A percentile compares a stretch with the other conserved stretches of the same genome.
Evolutionary conservation across 1,140 invertebrate species (phyloP).

Genomic region (Limonius californicus): DNA sequence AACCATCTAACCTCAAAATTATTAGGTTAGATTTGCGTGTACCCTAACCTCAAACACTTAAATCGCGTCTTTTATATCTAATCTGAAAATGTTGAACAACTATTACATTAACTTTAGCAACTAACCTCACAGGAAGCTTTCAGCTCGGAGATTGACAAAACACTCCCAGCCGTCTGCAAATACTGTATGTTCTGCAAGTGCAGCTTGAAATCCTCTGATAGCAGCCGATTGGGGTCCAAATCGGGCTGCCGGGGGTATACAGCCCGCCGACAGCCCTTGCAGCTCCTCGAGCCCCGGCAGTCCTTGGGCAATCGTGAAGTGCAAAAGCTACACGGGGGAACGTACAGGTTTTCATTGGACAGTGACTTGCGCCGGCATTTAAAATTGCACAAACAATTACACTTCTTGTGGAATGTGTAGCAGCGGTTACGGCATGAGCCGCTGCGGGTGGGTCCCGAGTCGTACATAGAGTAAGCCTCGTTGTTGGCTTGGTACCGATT

Average conservation of each 20-base stretch:
- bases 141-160: constrained; percentile 47
- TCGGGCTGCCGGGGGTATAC: constrained; percentile 43
- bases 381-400: constrained; percentile 35
- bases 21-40: no score
- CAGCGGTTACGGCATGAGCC: constrained; percentile 29
- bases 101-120: no score
- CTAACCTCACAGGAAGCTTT: constrained; percentile 42
- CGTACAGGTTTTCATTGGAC: constrained; percentile 54
- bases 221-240: constrained; percentile 38
- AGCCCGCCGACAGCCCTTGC: constrained; percentile 36
- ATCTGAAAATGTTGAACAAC: no score
- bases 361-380: constrained; percentile 50
- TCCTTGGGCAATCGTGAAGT: constrained; percentile 33
- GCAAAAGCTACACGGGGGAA: constrained; percentile 43
- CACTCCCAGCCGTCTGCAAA: constrained; percentile 61
- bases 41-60: no score
- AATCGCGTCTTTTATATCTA: no score
- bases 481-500: background rate
- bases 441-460: constrained; percentile 34
- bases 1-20: no score
- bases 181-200: constrained; percentile 67
- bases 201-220: constrained; percentile 60
- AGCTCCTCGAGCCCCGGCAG: constrained; percentile 21
- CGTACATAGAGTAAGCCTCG: constrained; percentile 40
- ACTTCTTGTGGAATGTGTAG: constrained; percentile 34